Evolutionary conservation across 2,888 invertebrate species (phyloP), one percentile per base, ranked within the genome.

Genomic region (Mactromeris polynyma): DNA sequence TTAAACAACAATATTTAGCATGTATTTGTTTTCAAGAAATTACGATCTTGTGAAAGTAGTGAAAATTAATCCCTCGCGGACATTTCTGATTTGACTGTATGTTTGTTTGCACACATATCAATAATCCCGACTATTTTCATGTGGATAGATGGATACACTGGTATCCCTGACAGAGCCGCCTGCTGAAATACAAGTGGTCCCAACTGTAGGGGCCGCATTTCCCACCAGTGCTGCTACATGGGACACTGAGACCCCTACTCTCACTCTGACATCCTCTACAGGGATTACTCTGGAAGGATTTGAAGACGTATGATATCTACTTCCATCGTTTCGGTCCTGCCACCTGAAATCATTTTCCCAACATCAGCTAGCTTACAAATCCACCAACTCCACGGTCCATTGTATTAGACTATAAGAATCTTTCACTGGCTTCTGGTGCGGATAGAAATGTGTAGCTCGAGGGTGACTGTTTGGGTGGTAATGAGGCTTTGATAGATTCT

Each of bases 231-330:
- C 84, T 81, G 54, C 33, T 64, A 17, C 80, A 64, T 51, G 46
- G 51, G 64, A 17, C n/a, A 26, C 83, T 54, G 83, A 58, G 33
- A 80, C 79, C 69, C 79, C 83, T n/a, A 73, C 58, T 4, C 46
- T 89, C 69, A 85, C 85, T 19, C 69, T 89, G 42, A 87, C 90
- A 33, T 78, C 86, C 40, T 69, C 87, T 7, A 79, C 88, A 33
- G 87, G 87, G 19, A 87, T 91, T 14, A 90, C 89, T 31, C 82
- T 92, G 77, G 90, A 92, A 40, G 91, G 91, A 77, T 92, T 92
- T 84, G 91, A 92, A 38, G 77, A 73, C 78, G 91, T 92, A 90
- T 77, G 91, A 64, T 73, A 73, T 11, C 69, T 51, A 51, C 26
- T 81, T 51, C 33, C 51, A 26, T 11, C 46, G 2, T 2, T 51